These are phyloP conservation scores for Platalea minor DNA, from an alignment of 2,797 vertebrate genomes.

Conservation along the genomic window DNA sequence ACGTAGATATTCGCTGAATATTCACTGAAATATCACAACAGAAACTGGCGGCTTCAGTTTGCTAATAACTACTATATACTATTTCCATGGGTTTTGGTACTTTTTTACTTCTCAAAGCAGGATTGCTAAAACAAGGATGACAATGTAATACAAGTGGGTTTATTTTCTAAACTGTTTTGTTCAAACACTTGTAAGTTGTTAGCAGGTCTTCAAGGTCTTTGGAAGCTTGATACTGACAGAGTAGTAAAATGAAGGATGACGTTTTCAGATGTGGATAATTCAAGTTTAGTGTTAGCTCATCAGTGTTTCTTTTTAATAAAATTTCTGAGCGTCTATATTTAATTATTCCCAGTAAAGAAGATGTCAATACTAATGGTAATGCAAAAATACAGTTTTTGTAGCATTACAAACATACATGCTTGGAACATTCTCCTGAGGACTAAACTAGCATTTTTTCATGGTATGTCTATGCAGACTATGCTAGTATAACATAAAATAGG, in stretches of 20 bases:
- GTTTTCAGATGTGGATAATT: neutral
- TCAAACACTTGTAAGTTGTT: neutral
- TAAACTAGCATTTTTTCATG: neutral
- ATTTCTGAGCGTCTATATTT: neutral
- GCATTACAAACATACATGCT: neutral
- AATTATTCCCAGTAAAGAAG: neutral
- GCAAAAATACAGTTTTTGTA: neutral
- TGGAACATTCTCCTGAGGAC: too few relatives aligned
- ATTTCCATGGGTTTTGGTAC: neutral
- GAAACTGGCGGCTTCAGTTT: neutral
- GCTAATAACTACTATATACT: neutral
- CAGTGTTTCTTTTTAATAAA: neutral
- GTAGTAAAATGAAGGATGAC: neutral
- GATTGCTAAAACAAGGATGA: neutral
- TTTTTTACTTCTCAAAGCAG: neutral
- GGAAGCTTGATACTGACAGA: neutral
- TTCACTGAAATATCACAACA: neutral
- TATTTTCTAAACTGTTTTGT: neutral
- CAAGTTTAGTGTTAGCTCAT: neutral
- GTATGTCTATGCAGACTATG: neutral
- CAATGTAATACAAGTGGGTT: neutral
- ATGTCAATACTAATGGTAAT: neutral
- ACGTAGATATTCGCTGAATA: neutral
- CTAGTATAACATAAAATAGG: neutral
- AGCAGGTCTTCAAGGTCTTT: neutral